Base-by-base conservation (phyloP, 2,113 vertebrate genomes). In the Xiphias gladius region DNA sequence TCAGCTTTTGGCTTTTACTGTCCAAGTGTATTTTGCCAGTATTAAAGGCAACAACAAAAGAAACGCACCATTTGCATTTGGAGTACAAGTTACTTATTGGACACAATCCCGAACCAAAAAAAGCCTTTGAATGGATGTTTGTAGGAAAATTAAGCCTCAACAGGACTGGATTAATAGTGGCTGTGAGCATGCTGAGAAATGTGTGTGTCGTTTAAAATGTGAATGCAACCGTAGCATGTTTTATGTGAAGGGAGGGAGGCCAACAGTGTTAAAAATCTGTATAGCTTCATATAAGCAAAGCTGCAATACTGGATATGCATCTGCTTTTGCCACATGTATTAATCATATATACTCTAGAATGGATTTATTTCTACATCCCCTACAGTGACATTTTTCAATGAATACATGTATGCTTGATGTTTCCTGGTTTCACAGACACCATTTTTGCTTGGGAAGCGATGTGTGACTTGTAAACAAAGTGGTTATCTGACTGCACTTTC, bases 1-100 rank as follows among this genome's bases (percentile, higher is more conserved):
- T 37, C 57, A 65, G 64, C 59, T 28, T 70, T 37, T 80, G 58
- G 26, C 72, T 30, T 75, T 85, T 80, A 48, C 55, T 54, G 28
- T 52, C 50, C 32, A 41, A 64, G 41, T 32, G 3, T 61, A 26
- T 54, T 48, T 46, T 54, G 17, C 46, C 63, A 68, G 9, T 17
- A 52, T 32, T n/a, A 41, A 72, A 77, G 19, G 17, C 8, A 64
- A n/a, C 20, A 22, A 26, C 13, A 58, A 58, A 5, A 46, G 22
- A 19, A 30, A 43, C 19, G 24, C 37, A 58, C 11, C 11, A 19
- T 46, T 35, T 30, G 37, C 26, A 66, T 73, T 66, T 63, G 22
- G 20, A 39, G 14, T 57, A 52, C 5, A 74, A 11, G 48, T 46
- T 64, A 26, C 4, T 24, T 32, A 61, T 4, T 24, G 16, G 32